Conservation (phyloP, 1,140 invertebrate species). For the Arctopsyche grandis region DNA sequence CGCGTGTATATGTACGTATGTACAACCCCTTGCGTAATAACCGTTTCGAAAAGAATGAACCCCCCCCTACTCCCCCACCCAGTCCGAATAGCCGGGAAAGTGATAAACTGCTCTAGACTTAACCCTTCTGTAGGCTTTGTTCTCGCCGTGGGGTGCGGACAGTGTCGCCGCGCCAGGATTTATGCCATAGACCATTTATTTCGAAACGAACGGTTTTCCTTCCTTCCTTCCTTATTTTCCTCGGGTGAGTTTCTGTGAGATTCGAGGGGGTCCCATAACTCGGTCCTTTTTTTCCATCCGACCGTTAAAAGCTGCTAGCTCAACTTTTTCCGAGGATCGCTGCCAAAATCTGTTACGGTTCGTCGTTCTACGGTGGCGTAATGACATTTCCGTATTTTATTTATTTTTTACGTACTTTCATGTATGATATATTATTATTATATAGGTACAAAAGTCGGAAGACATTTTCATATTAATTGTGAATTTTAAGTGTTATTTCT, state of each 20-base stretch:
- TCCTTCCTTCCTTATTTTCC: too few relatives aligned
- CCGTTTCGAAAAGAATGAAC: conserved; percentile 2
- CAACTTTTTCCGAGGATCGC: neutral
- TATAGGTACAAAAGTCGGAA: too few relatives aligned
- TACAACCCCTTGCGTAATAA: neutral
- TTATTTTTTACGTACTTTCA: neutral
- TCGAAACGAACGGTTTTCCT: neutral
- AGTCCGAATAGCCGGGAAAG: neutral
- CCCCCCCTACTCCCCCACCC: neutral
- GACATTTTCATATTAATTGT: too few relatives aligned
- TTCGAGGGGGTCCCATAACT: neutral
- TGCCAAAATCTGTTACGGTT: neutral
- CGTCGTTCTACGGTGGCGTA: neutral
- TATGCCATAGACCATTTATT: neutral
- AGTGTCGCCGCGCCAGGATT: neutral
- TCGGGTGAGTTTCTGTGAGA: neutral
- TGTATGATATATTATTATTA: neutral
- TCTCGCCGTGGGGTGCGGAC: neutral
- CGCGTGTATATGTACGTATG: too few relatives aligned
- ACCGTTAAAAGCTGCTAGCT: neutral
- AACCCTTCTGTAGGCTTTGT: neutral
- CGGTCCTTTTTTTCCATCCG: neutral
- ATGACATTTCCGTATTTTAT: neutral
- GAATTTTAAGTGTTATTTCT: too few relatives aligned
- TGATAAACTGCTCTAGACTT: neutral